A percentile compares a stretch with the other conserved stretches of the same genome.
phyloP scores from a whole-genome alignment of 2,888 invertebrate species.

The Criorhina ranunculi region DNA sequence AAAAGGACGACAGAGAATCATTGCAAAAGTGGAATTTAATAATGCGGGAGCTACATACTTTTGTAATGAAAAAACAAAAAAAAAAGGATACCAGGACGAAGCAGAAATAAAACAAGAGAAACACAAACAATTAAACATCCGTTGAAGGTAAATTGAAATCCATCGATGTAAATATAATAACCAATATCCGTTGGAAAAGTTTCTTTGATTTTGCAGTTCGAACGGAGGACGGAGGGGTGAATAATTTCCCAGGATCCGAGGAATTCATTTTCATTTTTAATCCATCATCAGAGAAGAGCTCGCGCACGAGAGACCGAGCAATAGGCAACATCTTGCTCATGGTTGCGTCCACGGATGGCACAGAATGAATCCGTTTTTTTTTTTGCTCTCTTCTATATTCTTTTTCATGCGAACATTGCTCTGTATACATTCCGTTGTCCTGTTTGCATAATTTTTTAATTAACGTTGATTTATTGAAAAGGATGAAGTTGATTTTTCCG shows the following conservation, averaged over 20 bases:
- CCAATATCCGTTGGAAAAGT: conserved; percentile 71
- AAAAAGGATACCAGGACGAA: conserved; percentile 3
- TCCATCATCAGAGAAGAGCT: conserved; percentile 57
- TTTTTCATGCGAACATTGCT: neutral
- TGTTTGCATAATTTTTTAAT: conserved; percentile 77
- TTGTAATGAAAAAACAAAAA: conserved; percentile 11
- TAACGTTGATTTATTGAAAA: conserved; percentile 75
- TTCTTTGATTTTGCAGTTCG: conserved; percentile 60
- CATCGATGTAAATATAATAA: conserved; percentile 75
- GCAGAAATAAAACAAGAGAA: conserved; percentile 26
- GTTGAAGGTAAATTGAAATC: conserved; percentile 69
- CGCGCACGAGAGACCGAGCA: conserved; percentile 48
- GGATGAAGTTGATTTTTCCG: conserved; percentile 67
- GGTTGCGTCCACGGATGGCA: conserved; percentile 16
- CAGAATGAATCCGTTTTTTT: conserved; percentile 37
- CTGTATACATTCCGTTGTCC: conserved; percentile 57
- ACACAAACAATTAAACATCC: conserved; percentile 73
- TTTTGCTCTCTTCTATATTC: conserved; percentile 42
- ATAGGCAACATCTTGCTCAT: conserved; percentile 65
- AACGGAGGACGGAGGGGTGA: conserved; percentile 6
- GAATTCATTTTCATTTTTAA: conserved; percentile 73
- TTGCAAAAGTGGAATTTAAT: conserved; percentile 61
- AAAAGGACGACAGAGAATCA: conserved; percentile 18
- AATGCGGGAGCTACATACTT: conserved; percentile 5
- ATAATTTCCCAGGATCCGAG: conserved; percentile 60